A percentile compares a stretch with the other conserved stretches of the same genome.
Conservation (phyloP, 1,140 invertebrate genomes). For the Brachionus plicatilis region DNA sequence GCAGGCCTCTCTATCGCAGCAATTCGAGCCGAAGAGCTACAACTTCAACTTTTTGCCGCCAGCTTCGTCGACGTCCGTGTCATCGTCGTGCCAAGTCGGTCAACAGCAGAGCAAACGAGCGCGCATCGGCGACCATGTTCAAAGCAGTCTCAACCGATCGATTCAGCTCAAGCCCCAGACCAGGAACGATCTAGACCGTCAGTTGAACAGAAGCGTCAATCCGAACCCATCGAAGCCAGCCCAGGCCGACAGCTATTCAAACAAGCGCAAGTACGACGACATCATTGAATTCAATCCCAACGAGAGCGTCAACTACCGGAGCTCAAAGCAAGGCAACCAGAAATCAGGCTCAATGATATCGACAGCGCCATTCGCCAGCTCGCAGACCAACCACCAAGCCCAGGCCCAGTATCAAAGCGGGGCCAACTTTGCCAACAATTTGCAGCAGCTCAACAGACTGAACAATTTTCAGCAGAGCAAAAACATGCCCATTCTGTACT, state of each 20-base stretch:
- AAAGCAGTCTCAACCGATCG: neutral
- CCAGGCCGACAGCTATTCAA: neutral
- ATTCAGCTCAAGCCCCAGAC: neutral
- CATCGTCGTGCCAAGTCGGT: neutral
- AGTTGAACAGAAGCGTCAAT: neutral
- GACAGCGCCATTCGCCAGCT: neutral
- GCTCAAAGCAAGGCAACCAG: neutral
- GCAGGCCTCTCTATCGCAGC: neutral
- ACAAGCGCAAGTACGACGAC: conserved; percentile 4
- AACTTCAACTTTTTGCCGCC: neutral
- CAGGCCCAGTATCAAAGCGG: neutral
- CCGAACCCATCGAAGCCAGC: neutral
- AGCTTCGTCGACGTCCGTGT: neutral
- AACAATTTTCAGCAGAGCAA: neutral
- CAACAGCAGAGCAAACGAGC: conserved; percentile 16
- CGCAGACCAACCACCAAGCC: neutral
- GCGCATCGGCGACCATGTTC: neutral
- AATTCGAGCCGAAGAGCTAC: neutral
- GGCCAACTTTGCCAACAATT: neutral
- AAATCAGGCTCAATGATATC: conserved; percentile 8
- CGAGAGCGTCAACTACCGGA: neutral
- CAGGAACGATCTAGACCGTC: neutral
- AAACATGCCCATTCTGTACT: conserved; percentile 3
- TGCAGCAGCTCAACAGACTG: neutral
- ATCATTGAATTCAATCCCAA: conserved; percentile 25